Conservation (phyloP, 2,113 vertebrate species). For the Theristicus caerulescens region DNA sequence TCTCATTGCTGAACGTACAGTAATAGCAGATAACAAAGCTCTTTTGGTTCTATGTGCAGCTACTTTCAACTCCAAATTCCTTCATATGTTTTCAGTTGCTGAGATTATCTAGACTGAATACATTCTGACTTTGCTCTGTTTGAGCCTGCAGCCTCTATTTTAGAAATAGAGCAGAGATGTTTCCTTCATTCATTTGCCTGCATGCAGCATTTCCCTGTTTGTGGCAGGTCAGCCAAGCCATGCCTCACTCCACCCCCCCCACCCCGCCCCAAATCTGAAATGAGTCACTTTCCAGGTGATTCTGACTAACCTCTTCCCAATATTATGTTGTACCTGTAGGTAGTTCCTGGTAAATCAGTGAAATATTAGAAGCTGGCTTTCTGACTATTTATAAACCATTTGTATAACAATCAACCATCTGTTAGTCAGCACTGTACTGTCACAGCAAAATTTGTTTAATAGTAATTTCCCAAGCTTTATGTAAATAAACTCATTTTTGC, state of each 20-base stretch:
- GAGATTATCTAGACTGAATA: neutral
- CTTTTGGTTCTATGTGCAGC: neutral
- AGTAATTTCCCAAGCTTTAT: neutral
- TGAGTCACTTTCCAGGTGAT: neutral
- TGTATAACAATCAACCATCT: neutral
- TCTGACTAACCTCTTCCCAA: neutral
- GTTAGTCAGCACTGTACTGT: neutral
- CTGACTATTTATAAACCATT: neutral
- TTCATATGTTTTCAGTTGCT: neutral
- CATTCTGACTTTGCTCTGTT: neutral
- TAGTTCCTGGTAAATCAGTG: neutral
- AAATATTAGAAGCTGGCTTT: neutral
- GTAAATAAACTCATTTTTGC: neutral
- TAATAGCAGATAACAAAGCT: neutral
- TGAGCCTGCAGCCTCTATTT: neutral
- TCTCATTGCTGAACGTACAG: neutral
- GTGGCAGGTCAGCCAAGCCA: neutral
- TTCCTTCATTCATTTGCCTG: neutral
- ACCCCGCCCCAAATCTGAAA: neutral
- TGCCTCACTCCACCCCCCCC: neutral
- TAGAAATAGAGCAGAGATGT: neutral
- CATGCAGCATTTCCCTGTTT: neutral
- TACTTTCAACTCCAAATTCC: neutral
- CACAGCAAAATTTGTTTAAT: neutral
- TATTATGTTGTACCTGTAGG: neutral